Base-by-base conservation (phyloP, 1,140 invertebrate genomes). In the Drosophila hydei region DNA sequence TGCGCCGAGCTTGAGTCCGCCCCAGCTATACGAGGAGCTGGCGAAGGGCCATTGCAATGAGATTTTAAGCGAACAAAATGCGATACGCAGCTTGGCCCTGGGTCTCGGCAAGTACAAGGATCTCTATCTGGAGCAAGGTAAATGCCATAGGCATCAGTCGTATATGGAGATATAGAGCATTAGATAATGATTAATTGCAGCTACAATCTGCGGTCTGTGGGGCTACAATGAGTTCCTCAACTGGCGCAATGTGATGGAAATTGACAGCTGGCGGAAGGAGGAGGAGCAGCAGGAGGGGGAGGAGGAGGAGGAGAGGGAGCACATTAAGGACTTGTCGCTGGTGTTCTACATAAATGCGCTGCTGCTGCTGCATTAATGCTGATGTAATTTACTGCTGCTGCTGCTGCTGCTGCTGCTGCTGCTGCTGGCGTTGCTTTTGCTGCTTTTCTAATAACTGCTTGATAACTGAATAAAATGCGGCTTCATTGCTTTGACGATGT, bases 221-320 rank as follows among this genome's bases (percentile, higher is more conserved):
- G 89, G 89, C 8, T 90, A 73, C 64, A 85, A 79, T 51, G 89
- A 90, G 77, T 90, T 90, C 59, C 67, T 90, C 42, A 90, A 90
- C 68, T 89, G 84, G 89, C 79, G 75, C 23, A 90, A 83, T 63
- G 74, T 80, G 65, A 75, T 87, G 59, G 87, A 81, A 75, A 72
- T 90, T 60, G 79, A 68, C 63, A 90, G 70, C 69, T 90, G 87
- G 87, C 72, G 55, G 14, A 54, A 43, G 33, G 27, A 60, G 12
- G 54, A 62, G 58, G 62, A 38, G 38, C 47, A 77, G 56, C 89
- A 90, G 38, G 4, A 40, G 38, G n/a, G 7, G 6, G 6, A 11
- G n/a, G 2, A 16, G 38, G 30, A 33, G 30, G 9, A 33, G 30
- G 9, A 33, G 30, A 33, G 7, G 30, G 30, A 33, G 30, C 30